Base-by-base conservation (phyloP, 2,797 vertebrate species). In the Sebastiscus albofasciatus region DNA sequence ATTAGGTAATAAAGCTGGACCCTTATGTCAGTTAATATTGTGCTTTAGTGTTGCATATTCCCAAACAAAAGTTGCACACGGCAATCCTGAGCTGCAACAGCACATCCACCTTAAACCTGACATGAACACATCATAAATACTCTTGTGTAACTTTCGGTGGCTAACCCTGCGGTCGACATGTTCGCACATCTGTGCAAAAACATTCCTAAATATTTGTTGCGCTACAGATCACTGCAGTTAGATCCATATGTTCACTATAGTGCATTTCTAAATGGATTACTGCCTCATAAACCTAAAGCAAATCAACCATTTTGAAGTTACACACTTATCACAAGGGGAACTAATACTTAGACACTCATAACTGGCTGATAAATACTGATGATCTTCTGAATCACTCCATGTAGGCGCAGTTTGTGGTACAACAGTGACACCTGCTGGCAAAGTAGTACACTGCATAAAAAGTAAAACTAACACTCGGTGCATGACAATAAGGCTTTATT, bases 401-500 rank as follows among this genome's bases (percentile, higher is more conserved):
- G 29, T 27, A 16, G 0, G 13, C 11, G 7, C 4, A 26, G 36
- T 90, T 79, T 80, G 58, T 88, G 75, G 77, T 70, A 8, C 79
- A 91, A 91, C 86, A 91, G 79, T 82, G 95, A 86, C 95, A 90
- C 85, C 95, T 60, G 16, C 67, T 94, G 95, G 93, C 9, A 4
- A 59, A 62, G 1, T 6, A 9, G 5, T 3, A 6, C 2, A 84
- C n/a, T 78, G 31, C 66, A 80, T 20, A 64, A 14, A 42, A 18
- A 54, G 3, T 4, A 60, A 83, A 27, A 2, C 26, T 10, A n/a
- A 31, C n/a, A 18, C 2, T 67, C 33, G 34, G 34, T 85, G 72
- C 86, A 86, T 92, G 92, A 92, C 85, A 83, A 83, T 93, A 91
- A 88, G 81, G 87, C 87, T 95, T 96, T 95, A 95, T 94, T 96